These are phyloP conservation scores for Amphipoea lucens DNA, from an alignment of 2,888 invertebrate genomes.

Conservation along the genomic window DNA sequence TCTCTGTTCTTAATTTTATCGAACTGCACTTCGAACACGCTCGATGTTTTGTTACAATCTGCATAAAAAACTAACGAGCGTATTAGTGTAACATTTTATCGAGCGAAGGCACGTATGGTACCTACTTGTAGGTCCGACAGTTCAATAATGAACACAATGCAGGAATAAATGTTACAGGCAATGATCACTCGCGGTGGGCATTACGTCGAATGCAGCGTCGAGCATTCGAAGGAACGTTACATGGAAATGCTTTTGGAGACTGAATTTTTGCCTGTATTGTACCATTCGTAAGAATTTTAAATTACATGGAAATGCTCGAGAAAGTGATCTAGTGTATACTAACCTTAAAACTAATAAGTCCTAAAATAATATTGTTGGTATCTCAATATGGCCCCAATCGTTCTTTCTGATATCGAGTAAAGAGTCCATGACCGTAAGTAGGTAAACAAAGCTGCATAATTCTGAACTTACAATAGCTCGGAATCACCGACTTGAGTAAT, in stretches of 20 bases:
- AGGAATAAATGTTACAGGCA: too few species aligned
- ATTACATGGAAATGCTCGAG: neutral
- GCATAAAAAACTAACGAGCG: too few species aligned
- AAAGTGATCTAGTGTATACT: too few species aligned
- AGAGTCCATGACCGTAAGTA: conserved; percentile 21
- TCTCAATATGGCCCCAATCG: conserved; percentile 29
- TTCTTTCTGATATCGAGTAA: conserved; percentile 7
- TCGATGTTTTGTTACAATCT: too few species aligned
- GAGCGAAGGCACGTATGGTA: too few species aligned
- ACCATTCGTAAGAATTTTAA: neutral
- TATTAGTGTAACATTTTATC: too few species aligned
- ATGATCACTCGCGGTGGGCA: neutral
- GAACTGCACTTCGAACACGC: too few species aligned
- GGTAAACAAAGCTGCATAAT: conserved; percentile 48
- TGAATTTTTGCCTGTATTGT: too few species aligned
- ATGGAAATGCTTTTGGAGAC: neutral
- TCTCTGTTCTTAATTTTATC: too few species aligned
- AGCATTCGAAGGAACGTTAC: neutral
- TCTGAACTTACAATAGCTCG: conserved; percentile 37
- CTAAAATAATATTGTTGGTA: conserved; percentile 15
- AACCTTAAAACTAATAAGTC: neutral
- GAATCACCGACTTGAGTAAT: conserved; percentile 31
- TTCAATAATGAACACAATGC: too few species aligned
- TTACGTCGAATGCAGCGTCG: neutral
- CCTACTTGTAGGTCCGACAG: too few species aligned